Percentiles rank a stretch among this genome's conserved stretches.
phyloP scores from a whole-genome alignment of 2,797 vertebrate species.

The Cottoperca gobio region DNA sequence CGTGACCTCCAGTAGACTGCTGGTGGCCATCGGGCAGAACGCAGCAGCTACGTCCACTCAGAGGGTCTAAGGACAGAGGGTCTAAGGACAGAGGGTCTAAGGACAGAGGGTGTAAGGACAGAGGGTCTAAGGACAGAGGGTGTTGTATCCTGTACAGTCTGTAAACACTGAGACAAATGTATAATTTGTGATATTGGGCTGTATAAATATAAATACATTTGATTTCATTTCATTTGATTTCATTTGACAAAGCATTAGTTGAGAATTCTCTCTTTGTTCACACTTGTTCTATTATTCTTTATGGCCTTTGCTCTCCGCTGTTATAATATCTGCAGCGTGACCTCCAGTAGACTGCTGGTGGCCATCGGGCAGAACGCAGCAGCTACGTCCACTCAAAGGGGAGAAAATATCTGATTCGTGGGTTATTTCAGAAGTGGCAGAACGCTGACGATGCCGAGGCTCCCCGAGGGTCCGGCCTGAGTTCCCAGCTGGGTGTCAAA shows the following conservation, averaged over 20 bases:
- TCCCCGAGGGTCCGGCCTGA: conserved; percentile 36
- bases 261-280: conserved; percentile 13
- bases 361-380: no score
- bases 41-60: conserved; percentile 22
- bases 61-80: no score
- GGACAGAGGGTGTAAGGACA: no score
- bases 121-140: no score
- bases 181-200: no score
- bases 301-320: conserved; percentile 13
- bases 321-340: conserved; percentile 34
- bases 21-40: no score
- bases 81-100: no score
- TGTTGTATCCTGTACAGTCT: no score
- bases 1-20: conserved; percentile 11
- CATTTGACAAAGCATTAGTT: neutral
- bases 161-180: no score
- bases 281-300: conserved; percentile 8
- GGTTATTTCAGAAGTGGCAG: conserved; percentile 56
- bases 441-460: conserved; percentile 32
- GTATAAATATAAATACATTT: no score
- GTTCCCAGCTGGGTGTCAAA: conserved; percentile 77
- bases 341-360: no score
- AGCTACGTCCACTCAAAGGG: conserved; percentile 32
- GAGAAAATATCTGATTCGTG: conserved; percentile 36
- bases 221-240: no score